Conservation (phyloP, 2,797 vertebrate species). For the Rhinophrynus dorsalis region DNA sequence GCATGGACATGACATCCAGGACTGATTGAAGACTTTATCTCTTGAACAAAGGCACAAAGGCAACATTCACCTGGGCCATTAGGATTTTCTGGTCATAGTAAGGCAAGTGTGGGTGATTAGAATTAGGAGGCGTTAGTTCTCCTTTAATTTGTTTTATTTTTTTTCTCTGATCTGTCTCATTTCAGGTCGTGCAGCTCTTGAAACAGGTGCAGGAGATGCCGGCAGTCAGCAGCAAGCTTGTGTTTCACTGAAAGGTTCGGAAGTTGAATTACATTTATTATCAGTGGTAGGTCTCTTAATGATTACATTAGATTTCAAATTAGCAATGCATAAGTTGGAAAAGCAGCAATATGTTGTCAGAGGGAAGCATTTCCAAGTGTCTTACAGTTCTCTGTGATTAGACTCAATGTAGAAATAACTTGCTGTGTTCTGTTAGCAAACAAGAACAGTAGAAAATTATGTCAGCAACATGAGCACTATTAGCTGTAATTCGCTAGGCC, state of each 20-base stretch:
- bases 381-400: conserved; percentile 9
- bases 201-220: not conserved
- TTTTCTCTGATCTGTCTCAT: too few species aligned
- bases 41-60: too few species aligned
- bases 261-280: conserved; percentile 10
- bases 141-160: too few species aligned
- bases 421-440: conserved; percentile 23
- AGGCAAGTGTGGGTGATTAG: too few species aligned
- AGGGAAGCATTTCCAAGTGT: conserved; percentile 8
- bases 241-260: not conserved
- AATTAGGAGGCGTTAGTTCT: too few species aligned
- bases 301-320: conserved; percentile 24
- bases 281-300: conserved; percentile 18
- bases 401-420: not conserved
- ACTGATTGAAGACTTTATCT: too few species aligned
- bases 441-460: conserved; percentile 26
- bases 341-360: conserved; percentile 1
- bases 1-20: too few species aligned
- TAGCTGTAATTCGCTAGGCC: not conserved
- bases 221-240: not conserved
- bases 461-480: not conserved
- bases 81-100: too few species aligned
- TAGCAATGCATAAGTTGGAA: conserved; percentile 18
- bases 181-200: not conserved
- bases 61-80: too few species aligned